These are phyloP conservation scores for Harpegnathos saltator DNA, from an alignment of 1,140 invertebrate genomes.

Conservation along the genomic window DNA sequence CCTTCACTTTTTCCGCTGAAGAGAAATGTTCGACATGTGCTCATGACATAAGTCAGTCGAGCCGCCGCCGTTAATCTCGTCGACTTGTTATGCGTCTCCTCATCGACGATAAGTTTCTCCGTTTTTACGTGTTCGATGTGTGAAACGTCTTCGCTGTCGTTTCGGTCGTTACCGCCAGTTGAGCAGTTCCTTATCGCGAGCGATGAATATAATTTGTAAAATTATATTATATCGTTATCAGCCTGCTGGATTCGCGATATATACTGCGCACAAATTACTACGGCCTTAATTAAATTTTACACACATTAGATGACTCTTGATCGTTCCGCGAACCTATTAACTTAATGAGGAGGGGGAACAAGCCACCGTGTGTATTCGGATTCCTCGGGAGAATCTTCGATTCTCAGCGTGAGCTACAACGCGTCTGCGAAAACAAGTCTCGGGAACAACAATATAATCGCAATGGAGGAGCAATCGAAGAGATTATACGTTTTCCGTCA, in stretches of 20 bases:
- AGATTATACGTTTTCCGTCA: neutral
- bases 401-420: conserved; percentile 3
- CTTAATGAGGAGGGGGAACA: conserved; percentile 37
- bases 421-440: conserved; percentile 36
- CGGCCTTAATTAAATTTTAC: conserved; percentile 31
- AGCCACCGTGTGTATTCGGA: conserved; percentile 49
- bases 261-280: neutral
- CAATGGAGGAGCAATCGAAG: neutral
- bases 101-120: too few relatives aligned
- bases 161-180: neutral
- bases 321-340: conserved; percentile 56
- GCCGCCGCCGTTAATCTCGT: neutral
- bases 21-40: conserved; percentile 17
- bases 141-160: neutral
- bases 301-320: conserved; percentile 44
- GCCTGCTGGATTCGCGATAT: conserved; percentile 4
- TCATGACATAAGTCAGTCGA: conserved; percentile 7
- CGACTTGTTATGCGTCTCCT: neutral
- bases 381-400: conserved; percentile 46
- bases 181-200: neutral
- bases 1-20: conserved; percentile 23
- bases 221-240: conserved; percentile 34
- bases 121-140: neutral
- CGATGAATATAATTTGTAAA: conserved; percentile 11
- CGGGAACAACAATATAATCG: neutral